phyloP scores from a whole-genome alignment of 2,113 vertebrate genomes.

The Corydoras maculifer region DNA sequence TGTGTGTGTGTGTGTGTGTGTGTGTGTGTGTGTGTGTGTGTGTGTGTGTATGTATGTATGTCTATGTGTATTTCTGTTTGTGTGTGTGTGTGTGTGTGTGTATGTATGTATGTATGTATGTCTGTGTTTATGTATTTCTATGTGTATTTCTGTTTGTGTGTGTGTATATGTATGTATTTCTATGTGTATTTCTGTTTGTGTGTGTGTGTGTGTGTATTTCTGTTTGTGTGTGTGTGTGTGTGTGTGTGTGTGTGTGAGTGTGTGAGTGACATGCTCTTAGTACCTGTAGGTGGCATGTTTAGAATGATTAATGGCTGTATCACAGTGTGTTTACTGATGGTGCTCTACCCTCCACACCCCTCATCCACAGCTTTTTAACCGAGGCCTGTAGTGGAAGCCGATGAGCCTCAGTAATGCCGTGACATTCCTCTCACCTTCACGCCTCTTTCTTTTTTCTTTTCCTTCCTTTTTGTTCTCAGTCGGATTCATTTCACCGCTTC shows the following conservation, averaged over 20 bases:
- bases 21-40: not conserved
- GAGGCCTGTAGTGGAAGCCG: no score
- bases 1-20: no score
- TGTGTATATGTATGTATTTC: no score
- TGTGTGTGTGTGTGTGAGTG: not conserved
- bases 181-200: not conserved
- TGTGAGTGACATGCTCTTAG: not conserved
- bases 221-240: not conserved
- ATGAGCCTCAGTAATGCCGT: no score
- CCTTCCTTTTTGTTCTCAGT: conserved; percentile 4
- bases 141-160: no score
- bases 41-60: not conserved
- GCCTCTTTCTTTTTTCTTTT: not conserved
- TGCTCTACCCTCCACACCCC: no score
- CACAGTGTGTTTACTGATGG: not conserved
- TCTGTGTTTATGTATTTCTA: no score
- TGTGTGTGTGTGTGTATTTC: not conserved
- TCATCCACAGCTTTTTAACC: no score
- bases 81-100: no score
- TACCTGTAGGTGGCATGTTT: conserved; percentile 1
- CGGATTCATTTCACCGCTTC: not conserved
- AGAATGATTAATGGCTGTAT: not conserved
- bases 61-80: no score
- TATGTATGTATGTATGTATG: no score
- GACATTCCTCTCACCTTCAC: not conserved